These are phyloP conservation scores for Heterodera filipjevi DNA, from an alignment of 2,888 invertebrate species.

Conservation along the genomic window DNA sequence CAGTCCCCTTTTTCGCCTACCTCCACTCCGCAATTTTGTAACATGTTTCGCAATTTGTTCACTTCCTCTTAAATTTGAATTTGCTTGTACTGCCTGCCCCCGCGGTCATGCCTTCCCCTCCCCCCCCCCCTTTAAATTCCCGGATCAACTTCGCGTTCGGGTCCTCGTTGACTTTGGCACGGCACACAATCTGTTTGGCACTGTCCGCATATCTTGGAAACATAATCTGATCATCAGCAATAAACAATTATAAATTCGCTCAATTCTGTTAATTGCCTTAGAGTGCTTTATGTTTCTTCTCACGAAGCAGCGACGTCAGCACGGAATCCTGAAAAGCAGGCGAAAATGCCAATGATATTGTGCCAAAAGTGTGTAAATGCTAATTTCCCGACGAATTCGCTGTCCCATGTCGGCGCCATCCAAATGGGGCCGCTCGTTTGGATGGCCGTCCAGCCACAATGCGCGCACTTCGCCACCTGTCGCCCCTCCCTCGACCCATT, in stretches of 20 bases:
- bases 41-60: constrained; percentile 75
- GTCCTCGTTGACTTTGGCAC: constrained; percentile 98
- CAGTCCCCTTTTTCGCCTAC: constrained; percentile 29
- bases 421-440: too few relatives aligned
- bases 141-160: constrained; percentile 98
- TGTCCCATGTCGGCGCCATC: too few relatives aligned
- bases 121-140: constrained; percentile 87
- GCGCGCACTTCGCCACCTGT: too few relatives aligned
- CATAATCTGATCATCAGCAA: not conserved
- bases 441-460: too few relatives aligned
- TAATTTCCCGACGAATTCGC: too few relatives aligned
- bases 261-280: constrained; percentile 77
- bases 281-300: constrained; percentile 99
- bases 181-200: constrained; percentile 99
- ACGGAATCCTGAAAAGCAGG: constrained; percentile 81
- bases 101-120: constrained; percentile 79
- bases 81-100: constrained; percentile 78
- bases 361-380: not conserved
- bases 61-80: constrained; percentile 80
- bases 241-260: not conserved
- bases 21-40: constrained; percentile 94
- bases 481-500: too few relatives aligned
- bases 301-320: constrained; percentile 93
- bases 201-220: constrained; percentile 89
- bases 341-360: not conserved